These are phyloP conservation scores for Neoaliturus tenellus DNA, from an alignment of 2,888 invertebrate genomes.

Conservation along the genomic window DNA sequence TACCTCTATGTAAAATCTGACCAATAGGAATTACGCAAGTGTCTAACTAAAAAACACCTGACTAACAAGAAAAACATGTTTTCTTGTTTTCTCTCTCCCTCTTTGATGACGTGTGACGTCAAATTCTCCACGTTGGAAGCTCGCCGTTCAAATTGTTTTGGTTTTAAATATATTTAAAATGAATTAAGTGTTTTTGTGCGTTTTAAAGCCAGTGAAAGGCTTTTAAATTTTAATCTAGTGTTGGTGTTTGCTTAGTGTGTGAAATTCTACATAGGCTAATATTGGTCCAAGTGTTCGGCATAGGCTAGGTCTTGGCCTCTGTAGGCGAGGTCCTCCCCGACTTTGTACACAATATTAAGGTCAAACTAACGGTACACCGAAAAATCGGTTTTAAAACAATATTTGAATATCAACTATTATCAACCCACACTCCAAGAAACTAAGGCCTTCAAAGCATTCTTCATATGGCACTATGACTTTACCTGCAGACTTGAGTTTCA, in stretches of 20 bases:
- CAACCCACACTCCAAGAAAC: not conserved
- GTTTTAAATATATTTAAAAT: slow-evolving; percentile 20
- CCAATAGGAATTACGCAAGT: not conserved
- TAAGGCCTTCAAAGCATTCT: not conserved
- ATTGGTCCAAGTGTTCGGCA: not conserved
- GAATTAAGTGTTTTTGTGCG: not conserved
- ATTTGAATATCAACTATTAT: not conserved
- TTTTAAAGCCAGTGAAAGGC: not conserved
- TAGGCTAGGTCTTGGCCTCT: slow-evolving; percentile 18
- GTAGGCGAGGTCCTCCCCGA: slow-evolving; percentile 19
- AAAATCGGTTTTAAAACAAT: too few species aligned
- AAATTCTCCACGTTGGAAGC: slow-evolving; percentile 42
- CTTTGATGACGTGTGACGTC: slow-evolving; percentile 40
- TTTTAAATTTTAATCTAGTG: not conserved
- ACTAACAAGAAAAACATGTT: not conserved
- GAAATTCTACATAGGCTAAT: not conserved
- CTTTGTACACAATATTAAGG: slow-evolving; percentile 21
- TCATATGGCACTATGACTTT: slow-evolving; percentile 69
- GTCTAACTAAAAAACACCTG: not conserved
- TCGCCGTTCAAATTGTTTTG: slow-evolving; percentile 27
- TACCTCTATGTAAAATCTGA: not conserved
- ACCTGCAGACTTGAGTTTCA: slow-evolving; percentile 71
- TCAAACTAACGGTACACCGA: slow-evolving; percentile 2
- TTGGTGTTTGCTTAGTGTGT: not conserved
- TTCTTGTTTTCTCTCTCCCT: not conserved